A percentile compares a stretch with the other conserved stretches of the same genome.
phyloP scores from a whole-genome alignment of 2,113 vertebrate species.

The Peromyscus leucopus region DNA sequence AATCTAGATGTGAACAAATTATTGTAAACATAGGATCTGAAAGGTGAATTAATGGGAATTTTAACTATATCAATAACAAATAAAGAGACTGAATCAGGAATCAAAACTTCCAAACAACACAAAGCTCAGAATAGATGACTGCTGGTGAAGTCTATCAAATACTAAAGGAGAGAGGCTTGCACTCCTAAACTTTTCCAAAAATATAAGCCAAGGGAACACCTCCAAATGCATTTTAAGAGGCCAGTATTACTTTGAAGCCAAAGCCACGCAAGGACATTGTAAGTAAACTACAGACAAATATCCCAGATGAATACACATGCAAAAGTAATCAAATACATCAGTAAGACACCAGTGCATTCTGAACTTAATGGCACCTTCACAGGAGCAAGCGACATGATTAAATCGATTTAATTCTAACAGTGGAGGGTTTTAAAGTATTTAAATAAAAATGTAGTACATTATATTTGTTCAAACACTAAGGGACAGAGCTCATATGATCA shows the following conservation, averaged over 20 bases:
- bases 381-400: too few relatives aligned
- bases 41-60: not conserved
- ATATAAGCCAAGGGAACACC: not conserved
- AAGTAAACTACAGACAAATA: not conserved
- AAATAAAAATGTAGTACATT: not conserved
- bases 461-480: not conserved
- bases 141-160: not conserved
- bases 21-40: not conserved
- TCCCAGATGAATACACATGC: not conserved
- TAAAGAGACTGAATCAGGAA: not conserved
- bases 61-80: not conserved
- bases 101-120: not conserved
- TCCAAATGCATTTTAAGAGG: constrained; percentile 26
- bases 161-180: not conserved
- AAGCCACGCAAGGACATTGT: not conserved
- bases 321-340: not conserved
- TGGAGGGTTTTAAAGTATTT: not conserved
- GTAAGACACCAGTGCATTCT: not conserved
- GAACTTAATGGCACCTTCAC: not conserved
- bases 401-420: not conserved
- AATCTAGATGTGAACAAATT: not conserved
- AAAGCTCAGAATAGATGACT: not conserved
- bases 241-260: not conserved
- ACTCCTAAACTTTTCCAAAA: not conserved
- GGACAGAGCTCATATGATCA: not conserved